These are phyloP conservation scores for Sebastes baramenuke DNA, from an alignment of 2,797 vertebrate genomes.

Conservation along the genomic window DNA sequence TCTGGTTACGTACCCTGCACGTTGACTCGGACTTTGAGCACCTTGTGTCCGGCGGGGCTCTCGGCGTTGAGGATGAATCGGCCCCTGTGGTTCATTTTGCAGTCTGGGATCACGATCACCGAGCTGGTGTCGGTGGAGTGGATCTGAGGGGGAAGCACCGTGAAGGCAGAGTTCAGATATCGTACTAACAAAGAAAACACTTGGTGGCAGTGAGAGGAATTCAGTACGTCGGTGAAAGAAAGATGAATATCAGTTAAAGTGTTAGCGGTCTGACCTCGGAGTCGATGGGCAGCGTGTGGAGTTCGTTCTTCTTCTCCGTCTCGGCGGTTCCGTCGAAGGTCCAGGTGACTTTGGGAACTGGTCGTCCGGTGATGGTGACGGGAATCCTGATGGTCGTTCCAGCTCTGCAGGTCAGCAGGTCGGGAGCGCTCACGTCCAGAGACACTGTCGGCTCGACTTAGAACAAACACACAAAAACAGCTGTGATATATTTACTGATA, in stretches of 20 bases:
- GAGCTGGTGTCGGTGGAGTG: conserved; percentile 88
- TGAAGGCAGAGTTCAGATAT: background rate
- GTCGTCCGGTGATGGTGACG: conserved; percentile 88
- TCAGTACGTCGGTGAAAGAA: too few species aligned
- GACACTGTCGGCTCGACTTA: conserved; percentile 89
- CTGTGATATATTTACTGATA: background rate
- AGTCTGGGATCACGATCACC: conserved; percentile 84
- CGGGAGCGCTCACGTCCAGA: conserved; percentile 88
- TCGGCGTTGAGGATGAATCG: conserved; percentile 94
- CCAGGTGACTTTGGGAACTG: conserved; percentile 93
- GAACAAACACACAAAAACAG: conserved; percentile 40
- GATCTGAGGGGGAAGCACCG: conserved; percentile 77
- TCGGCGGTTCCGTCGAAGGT: conserved; percentile 94
- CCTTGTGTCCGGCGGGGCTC: conserved; percentile 95
- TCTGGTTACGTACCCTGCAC: conserved; percentile 88
- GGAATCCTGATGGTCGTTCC: conserved; percentile 90
- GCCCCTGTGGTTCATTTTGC: conserved; percentile 91
- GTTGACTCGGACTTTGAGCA: conserved; percentile 89
- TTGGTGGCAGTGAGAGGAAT: too few species aligned
- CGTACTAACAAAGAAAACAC: background rate
- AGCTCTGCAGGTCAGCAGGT: conserved; percentile 88
- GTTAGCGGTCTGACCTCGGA: conserved; percentile 84
- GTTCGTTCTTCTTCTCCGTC: conserved; percentile 90
- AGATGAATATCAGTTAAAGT: background rate
- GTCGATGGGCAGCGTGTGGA: conserved; percentile 91